phyloP scores from a whole-genome alignment of 2,888 invertebrate species.

The Celastrina argiolus region DNA sequence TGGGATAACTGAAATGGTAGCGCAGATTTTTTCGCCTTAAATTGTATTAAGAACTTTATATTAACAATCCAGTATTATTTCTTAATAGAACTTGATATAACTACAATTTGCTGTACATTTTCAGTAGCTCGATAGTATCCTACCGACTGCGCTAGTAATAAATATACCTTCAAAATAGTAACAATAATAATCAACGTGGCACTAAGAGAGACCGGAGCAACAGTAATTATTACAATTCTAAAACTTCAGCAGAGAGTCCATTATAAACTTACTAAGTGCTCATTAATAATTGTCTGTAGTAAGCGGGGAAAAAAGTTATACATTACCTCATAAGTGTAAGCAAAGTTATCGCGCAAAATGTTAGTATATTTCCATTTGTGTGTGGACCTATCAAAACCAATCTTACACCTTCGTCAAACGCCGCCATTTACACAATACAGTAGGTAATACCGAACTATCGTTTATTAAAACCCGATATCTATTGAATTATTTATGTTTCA shows the following conservation, averaged over 20 bases:
- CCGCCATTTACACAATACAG: conserved; percentile 11
- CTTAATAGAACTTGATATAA: too few relatives aligned
- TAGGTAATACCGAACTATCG: neutral
- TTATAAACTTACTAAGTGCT: neutral
- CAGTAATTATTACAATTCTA: neutral
- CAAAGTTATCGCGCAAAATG: neutral
- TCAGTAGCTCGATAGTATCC: neutral
- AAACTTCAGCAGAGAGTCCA: neutral
- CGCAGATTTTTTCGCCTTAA: neutral
- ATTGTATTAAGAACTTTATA: neutral
- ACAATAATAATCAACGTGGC: neutral
- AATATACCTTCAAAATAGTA: neutral
- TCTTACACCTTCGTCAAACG: conserved; percentile 4
- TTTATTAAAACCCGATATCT: too few relatives aligned
- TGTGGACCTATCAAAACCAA: conserved; percentile 8
- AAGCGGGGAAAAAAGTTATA: neutral
- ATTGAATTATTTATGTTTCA: neutral
- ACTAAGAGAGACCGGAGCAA: neutral
- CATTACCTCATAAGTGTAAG: neutral
- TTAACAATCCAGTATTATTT: neutral
- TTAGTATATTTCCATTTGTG: neutral
- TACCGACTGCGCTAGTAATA: neutral
- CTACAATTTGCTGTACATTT: too few relatives aligned
- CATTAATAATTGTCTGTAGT: neutral
- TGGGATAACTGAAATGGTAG: neutral